Base-by-base conservation (phyloP, 2,113 vertebrate genomes). In the Pterophyllum scalare region DNA sequence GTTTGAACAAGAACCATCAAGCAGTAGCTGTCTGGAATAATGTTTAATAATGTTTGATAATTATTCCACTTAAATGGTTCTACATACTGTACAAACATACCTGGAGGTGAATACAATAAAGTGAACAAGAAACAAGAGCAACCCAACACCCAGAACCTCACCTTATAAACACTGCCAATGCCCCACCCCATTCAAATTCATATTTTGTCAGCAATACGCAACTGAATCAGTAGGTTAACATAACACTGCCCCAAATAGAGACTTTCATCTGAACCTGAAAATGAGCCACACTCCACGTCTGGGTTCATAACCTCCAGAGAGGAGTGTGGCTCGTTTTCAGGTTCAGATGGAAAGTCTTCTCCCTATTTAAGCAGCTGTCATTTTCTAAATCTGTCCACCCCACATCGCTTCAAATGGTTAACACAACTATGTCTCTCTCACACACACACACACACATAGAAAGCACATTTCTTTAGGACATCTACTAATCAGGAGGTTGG, bases 361-460 rank as follows among this genome's bases (percentile, higher is more conserved):
- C 43, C 79, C 35, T 81, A 77, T 81, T 83, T 60, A 77, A 62
- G 83, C 77, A 82, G 75, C 79, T 83, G 83, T 59, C 80, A 0
- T 14, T 52, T 81, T 87, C 84, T 89, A 88, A 85, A 90, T 88
- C 20, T n/a, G 87, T 81, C 67, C 35, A 15, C 65, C 33, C 24
- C 64, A 38, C 31, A 80, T 77, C 64, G 33, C 75, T 77, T 82
- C 38, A 77, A 24, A 52, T 61, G 15, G 54, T 78, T 24, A 59
- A 82, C 46, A 6, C 77, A 81, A 64, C 17, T 76, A 49, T 81
- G 57, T 58, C 59, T n/a, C 33, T 59, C 59, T 59, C 61, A 56
- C 28, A 33, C 10, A 52, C 6, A 80, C 26, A 54, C 38, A 54
- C 57, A 40, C 20, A 59, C 11, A 59, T 3, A 58, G 10, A 64